phyloP scores from a whole-genome alignment of 1,140 invertebrate species.

The Muscidifurax raptorellus region DNA sequence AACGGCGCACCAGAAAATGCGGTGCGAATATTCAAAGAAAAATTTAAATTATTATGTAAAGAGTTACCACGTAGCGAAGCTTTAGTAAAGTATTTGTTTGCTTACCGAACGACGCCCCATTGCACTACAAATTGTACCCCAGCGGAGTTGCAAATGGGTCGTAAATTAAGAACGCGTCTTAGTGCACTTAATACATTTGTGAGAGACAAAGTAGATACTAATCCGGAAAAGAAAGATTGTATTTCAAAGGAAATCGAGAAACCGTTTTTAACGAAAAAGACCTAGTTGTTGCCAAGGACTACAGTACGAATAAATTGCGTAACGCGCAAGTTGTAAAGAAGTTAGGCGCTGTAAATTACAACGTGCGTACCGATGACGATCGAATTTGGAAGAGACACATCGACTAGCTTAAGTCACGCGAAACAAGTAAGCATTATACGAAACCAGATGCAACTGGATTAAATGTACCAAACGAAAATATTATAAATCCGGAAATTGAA shows the following conservation, averaged over 20 bases:
- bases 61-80: slow-evolving; percentile 19
- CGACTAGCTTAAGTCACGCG: slow-evolving; percentile 50
- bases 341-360: slow-evolving; percentile 49
- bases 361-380: slow-evolving; percentile 32
- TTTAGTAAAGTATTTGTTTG: slow-evolving; percentile 33
- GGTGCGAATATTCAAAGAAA: slow-evolving; percentile 44
- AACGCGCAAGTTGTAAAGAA: slow-evolving; percentile 43
- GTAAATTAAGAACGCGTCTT: slow-evolving; percentile 23
- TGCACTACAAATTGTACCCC: slow-evolving; percentile 41
- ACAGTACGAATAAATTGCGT: slow-evolving; percentile 47
- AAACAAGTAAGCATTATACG: slow-evolving; percentile 28
- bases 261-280: slow-evolving; percentile 42
- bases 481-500: not conserved
- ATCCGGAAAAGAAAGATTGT: slow-evolving; percentile 31
- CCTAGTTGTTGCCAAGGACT: slow-evolving; percentile 54
- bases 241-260: slow-evolving; percentile 54
- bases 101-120: slow-evolving; percentile 38
- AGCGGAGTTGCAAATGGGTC: slow-evolving; percentile 39
- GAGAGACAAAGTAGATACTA: slow-evolving; percentile 15
- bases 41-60: slow-evolving; percentile 38
- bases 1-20: slow-evolving; percentile 12
- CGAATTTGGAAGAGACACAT: slow-evolving; percentile 51
- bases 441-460: not conserved
- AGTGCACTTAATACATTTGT: slow-evolving; percentile 22
- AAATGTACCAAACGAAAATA: not conserved